phyloP scores from a whole-genome alignment of 2,888 invertebrate species.

The Phrixothrix hirtus region DNA sequence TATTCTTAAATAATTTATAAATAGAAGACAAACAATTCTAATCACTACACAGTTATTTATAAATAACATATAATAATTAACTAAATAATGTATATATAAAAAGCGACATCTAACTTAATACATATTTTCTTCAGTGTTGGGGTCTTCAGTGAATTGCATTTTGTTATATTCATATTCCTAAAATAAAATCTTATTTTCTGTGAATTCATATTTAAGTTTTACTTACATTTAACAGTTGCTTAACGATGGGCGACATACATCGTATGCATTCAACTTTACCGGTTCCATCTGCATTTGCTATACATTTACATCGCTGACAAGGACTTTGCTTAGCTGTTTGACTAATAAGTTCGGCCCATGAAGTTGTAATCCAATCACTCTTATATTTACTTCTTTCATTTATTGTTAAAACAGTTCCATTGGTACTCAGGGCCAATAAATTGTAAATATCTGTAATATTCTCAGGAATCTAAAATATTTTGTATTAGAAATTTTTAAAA shows the following conservation, averaged over 20 bases:
- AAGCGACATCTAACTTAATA: too few relatives aligned
- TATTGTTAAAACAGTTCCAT: conserved; percentile 34
- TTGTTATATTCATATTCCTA: not conserved
- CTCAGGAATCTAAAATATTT: conserved; percentile 29
- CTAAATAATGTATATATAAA: too few relatives aligned
- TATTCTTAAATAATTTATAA: too few relatives aligned
- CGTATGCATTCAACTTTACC: conserved; percentile 36
- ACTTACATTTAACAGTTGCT: conserved; percentile 39
- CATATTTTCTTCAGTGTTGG: not conserved
- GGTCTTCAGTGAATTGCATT: not conserved
- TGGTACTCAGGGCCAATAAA: conserved; percentile 36
- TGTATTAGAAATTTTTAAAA: not conserved
- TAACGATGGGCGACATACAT: conserved; percentile 38
- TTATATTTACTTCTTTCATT: conserved; percentile 2
- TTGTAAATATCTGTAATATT: conserved; percentile 34
- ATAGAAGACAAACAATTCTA: too few relatives aligned
- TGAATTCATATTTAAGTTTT: not conserved
- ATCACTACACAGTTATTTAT: too few relatives aligned
- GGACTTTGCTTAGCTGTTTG: conserved; percentile 32
- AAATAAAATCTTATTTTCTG: conserved; percentile 3
- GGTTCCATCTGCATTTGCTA: conserved; percentile 30
- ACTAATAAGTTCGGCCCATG: conserved; percentile 33
- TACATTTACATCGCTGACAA: conserved; percentile 38
- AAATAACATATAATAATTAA: too few relatives aligned
- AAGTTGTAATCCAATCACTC: conserved; percentile 3